phyloP scores from a whole-genome alignment of 2,888 invertebrate species.

The Nymphalis c-album region DNA sequence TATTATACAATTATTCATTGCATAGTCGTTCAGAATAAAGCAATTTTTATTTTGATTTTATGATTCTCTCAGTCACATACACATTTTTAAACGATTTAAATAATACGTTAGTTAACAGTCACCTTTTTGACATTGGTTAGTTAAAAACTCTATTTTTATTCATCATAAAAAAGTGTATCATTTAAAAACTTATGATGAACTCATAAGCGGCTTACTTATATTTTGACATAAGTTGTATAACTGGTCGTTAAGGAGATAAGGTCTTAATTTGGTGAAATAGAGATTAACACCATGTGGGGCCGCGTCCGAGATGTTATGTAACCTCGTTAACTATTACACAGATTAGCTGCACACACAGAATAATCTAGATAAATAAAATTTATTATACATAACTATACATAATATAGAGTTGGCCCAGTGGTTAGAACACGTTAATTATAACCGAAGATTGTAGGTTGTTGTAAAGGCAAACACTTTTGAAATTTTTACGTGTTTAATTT shows the following conservation, averaged over 20 bases:
- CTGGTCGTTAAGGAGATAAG: conserved; percentile 25
- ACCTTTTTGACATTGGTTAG: too few species aligned
- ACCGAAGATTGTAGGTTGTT: too few species aligned
- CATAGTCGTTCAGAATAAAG: too few species aligned
- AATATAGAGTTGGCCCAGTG: too few species aligned
- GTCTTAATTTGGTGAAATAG: conserved; percentile 27
- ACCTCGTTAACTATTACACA: conserved; percentile 18
- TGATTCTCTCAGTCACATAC: too few species aligned
- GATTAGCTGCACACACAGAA: conserved; percentile 9
- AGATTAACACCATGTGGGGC: conserved; percentile 26
- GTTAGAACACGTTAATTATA: too few species aligned
- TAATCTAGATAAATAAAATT: neutral
- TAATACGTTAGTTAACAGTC: too few species aligned
- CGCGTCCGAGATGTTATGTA: conserved; percentile 11
- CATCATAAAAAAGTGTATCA: neutral
- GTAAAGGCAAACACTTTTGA: too few species aligned
- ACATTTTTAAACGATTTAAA: neutral
- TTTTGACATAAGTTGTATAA: conserved; percentile 14
- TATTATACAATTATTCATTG: too few species aligned
- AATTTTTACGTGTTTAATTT: too few species aligned
- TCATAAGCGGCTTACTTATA: conserved; percentile 9
- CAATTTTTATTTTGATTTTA: too few species aligned
- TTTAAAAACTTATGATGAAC: neutral
- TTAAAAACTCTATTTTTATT: too few species aligned
- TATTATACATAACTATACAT: neutral